Percentiles rank a stretch among this genome's conserved stretches.
These are phyloP conservation scores for Cephus pygmeus DNA, from an alignment of 2,888 invertebrate species.

Conservation along the genomic window DNA sequence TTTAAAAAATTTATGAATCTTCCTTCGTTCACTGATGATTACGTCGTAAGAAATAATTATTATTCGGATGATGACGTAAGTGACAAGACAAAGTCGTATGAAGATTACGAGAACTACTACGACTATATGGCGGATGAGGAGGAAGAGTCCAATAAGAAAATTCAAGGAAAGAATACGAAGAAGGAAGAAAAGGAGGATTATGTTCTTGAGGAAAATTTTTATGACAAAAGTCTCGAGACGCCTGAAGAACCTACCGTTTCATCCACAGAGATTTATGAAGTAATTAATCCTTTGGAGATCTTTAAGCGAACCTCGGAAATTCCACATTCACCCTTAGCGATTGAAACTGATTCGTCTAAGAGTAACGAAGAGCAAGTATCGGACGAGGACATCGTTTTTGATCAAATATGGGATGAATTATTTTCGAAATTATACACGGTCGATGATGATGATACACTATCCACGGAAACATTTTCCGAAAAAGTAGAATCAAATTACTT, in stretches of 20 bases:
- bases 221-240: slow-evolving; percentile 4
- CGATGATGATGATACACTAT: not conserved
- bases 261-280: no score
- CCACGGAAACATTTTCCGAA: not conserved
- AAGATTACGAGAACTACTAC: not conserved
- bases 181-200: slow-evolving; percentile 12
- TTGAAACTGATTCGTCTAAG: not conserved
- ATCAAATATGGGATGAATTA: not conserved
- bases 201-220: not conserved
- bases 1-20: no score
- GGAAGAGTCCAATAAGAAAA: not conserved
- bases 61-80: no score
- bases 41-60: no score
- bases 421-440: not conserved
- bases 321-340: no score
- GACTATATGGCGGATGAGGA: not conserved
- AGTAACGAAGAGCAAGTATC: not conserved
- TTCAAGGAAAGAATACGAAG: not conserved
- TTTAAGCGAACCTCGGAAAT: no score
- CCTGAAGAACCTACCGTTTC: not conserved
- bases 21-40: no score
- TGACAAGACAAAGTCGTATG: not conserved
- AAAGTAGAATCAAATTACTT: not conserved
- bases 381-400: not conserved
- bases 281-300: no score